Evolutionary conservation across 2,888 invertebrate species (phyloP).

Genomic region (Cephalotes varians): DNA sequence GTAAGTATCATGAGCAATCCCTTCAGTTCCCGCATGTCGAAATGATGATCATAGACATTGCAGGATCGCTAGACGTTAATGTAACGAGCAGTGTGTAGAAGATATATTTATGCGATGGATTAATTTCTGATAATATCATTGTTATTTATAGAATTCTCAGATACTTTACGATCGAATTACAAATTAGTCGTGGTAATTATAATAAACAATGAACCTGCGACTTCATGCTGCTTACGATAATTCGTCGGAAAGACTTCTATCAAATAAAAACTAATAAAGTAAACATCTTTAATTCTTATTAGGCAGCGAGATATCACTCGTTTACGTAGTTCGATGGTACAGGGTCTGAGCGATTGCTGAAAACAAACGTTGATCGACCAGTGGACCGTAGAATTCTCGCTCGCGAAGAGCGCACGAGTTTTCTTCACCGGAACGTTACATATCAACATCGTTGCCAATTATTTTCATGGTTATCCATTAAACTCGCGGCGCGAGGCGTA

Average conservation of each 20-base stretch:
- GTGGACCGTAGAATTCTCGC: conserved; percentile 47
- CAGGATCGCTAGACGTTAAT: not conserved
- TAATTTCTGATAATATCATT: conserved; percentile 45
- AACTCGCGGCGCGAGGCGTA: conserved; percentile 67
- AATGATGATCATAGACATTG: conserved; percentile 27
- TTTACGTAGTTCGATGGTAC: conserved; percentile 18
- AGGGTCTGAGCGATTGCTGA: conserved; percentile 14
- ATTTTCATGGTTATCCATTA: conserved; percentile 74
- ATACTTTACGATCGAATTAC: conserved; percentile 41
- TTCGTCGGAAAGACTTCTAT: not conserved
- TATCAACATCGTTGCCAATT: conserved; percentile 82
- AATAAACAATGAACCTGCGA: not conserved
- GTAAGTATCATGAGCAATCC: conserved; percentile 35
- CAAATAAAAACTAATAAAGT: not conserved
- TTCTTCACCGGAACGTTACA: conserved; percentile 80
- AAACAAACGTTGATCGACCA: conserved; percentile 30
- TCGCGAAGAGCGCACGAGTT: conserved; percentile 69
- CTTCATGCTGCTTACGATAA: not conserved
- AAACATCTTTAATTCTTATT: not conserved
- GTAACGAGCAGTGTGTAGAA: not conserved
- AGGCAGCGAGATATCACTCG: not conserved
- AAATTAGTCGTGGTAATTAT: not conserved
- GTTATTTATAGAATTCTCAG: conserved; percentile 37
- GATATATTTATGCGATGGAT: conserved; percentile 16
- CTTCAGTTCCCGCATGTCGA: conserved; percentile 17